Conservation (phyloP, 1,140 invertebrate genomes). For the Nephotettix cincticeps region DNA sequence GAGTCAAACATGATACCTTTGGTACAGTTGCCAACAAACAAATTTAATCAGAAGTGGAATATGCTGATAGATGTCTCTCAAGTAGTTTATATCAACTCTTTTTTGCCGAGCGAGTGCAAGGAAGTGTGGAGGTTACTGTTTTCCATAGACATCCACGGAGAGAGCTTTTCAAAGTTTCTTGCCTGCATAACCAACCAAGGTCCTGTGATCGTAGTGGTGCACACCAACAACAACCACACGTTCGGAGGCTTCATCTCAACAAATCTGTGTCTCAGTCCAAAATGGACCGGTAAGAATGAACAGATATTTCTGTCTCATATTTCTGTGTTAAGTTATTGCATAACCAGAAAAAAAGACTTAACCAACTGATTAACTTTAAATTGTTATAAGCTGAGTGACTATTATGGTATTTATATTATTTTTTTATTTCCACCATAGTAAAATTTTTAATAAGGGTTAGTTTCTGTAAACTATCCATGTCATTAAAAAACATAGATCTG, state of each 20-base stretch:
- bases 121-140: conserved; percentile 81
- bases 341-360: too few species aligned
- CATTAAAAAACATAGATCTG: too few species aligned
- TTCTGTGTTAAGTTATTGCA: too few species aligned
- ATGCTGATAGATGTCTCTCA: conserved; percentile 67
- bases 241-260: conserved; percentile 85
- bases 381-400: too few species aligned
- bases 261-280: conserved; percentile 69
- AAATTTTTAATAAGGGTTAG: too few species aligned
- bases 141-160: conserved; percentile 78
- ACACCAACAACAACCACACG: conserved; percentile 77
- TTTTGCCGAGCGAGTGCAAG: conserved; percentile 68
- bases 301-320: too few species aligned
- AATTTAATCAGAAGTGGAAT: not conserved
- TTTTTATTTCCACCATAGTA: too few species aligned
- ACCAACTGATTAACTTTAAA: too few species aligned
- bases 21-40: not conserved
- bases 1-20: not conserved
- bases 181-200: conserved; percentile 71
- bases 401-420: too few species aligned
- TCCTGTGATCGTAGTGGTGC: conserved; percentile 71
- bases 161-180: conserved; percentile 79
- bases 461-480: too few species aligned
- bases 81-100: conserved; percentile 73
- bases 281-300: conserved; percentile 58